Evolutionary conservation across 2,797 vertebrate species (phyloP).

Genomic region (Zalophus californianus): DNA sequence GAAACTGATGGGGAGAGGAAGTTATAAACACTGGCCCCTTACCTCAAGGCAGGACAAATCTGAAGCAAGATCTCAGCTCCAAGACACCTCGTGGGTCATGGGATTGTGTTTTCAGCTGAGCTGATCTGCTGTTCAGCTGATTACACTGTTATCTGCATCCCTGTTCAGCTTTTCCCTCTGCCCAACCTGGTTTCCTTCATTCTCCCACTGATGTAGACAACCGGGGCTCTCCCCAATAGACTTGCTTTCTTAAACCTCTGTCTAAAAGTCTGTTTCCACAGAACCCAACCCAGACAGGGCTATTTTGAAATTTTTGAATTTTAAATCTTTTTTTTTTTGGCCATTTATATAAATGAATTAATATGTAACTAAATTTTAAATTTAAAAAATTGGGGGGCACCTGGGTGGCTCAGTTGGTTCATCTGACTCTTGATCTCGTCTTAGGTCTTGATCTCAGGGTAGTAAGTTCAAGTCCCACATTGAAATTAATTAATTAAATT

Average conservation of each 20-base stretch:
- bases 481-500: background rate
- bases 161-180: background rate
- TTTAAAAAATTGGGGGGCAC: background rate
- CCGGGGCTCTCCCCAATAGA: background rate
- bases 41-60: background rate
- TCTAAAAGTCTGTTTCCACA: background rate
- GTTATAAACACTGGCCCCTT: background rate
- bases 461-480: background rate
- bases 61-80: background rate
- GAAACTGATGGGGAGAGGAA: background rate
- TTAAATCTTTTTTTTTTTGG: background rate
- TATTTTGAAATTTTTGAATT: conserved; percentile 11
- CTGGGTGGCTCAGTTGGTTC: background rate
- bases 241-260: background rate
- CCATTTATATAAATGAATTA: background rate
- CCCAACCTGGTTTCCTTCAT: background rate
- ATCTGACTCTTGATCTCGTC: background rate
- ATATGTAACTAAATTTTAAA: background rate
- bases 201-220: background rate
- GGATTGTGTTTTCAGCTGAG: background rate
- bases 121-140: background rate
- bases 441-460: background rate
- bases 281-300: background rate
- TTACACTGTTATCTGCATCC: background rate
- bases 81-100: background rate